Evolutionary conservation across 1,140 invertebrate species (phyloP), one percentile per base, ranked within the genome.

Genomic region (Matsumurasca onukii): DNA sequence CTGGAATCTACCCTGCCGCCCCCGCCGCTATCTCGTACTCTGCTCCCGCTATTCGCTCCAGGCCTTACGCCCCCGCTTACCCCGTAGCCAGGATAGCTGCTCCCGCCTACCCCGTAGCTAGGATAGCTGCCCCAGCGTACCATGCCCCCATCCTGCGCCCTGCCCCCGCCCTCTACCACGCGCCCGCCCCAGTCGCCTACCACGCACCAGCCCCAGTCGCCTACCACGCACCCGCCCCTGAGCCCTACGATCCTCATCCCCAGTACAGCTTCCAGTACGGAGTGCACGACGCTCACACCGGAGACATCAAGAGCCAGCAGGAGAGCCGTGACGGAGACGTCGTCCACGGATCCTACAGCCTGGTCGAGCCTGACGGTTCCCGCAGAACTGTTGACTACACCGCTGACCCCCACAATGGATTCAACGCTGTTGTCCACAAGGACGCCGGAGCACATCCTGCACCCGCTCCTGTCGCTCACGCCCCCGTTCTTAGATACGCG

Each of bases 231-330:
- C 62, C 62, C 62, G 29, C 22, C 2, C 17, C 24, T 3, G 62
- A 34, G 20, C 25, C 31, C 30, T 61, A 68, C 52, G 66, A 51
- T 20, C 57, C 66, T 31, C 48, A 69, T 25, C 70, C 83, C 15
- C 80, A 83, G 65, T 85, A 85, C 73, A 77, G 77, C 51, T 86
- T 83, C 75, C 74, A 78, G 20, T 86, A 85, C 72, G 79, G 78
- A n/a, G 83, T 86, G 45, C 79, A 80, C 48, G 84, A 85, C 69
- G 76, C 78, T 24, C 78, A 84, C 75, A 85, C 84, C 31, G 82
- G 83, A 12, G 84, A 86, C 74, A 77, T 83, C 68, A 85, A 85
- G n/a, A n/a, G n/a, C n/a, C n/a, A n/a, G n/a, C n/a, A n/a, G n/a
- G n/a, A n/a, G n/a, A n/a, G n/a, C n/a, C 76, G 82, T 20, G 78